Evolutionary conservation across 2,113 vertebrate species (phyloP), one percentile per base, ranked within the genome.

Genomic region (Oenanthe oenanthe): DNA sequence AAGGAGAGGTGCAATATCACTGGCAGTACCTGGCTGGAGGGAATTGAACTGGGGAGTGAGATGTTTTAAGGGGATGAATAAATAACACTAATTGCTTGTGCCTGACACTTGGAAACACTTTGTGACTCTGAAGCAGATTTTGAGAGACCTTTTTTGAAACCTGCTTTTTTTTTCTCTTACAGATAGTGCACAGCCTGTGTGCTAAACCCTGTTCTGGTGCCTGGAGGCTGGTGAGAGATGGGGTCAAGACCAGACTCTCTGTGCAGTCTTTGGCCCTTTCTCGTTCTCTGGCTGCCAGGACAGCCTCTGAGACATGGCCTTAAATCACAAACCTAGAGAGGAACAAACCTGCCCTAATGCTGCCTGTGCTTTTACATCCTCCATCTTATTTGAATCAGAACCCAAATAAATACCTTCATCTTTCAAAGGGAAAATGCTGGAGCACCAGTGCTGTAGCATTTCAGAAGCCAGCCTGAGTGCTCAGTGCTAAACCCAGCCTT

Each of bases 1-100:
- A 47, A 88, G 67, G 42, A 38, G 34, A 70, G 40, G 47, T 58
- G 26, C 58, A 70, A 3, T 66, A 73, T 74, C 60, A 15, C 42
- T 68, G 67, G 20, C 79, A 62, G 11, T 25, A 73, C 67, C 58
- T 86, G 87, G 48, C 65, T 84, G 67, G 42, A 70, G 82, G 42
- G 67, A 95, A 75, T 57, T 34, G 76, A 73, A 17, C 71, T 43
- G 43, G 34, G 32, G 51, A 67, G 7, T 15, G 36, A 84, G 72
- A 24, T 66, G 79, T 42, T 94, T 92, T 89, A 48, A 85, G 40
- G n/a, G 70, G 62, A 71, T 68, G 51, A 92, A 90, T 86, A 95
- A 91, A 95, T 87, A 95, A 84, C 61, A 78, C 21, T 85, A 73
- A 77, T 88, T 80, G 42, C 50, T 80, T 70, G 66, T 6, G 1